A percentile compares a stretch with the other conserved stretches of the same genome.
These are phyloP conservation scores for Megaceryle maxima DNA, from an alignment of 2,113 vertebrate species.

Conservation along the genomic window DNA sequence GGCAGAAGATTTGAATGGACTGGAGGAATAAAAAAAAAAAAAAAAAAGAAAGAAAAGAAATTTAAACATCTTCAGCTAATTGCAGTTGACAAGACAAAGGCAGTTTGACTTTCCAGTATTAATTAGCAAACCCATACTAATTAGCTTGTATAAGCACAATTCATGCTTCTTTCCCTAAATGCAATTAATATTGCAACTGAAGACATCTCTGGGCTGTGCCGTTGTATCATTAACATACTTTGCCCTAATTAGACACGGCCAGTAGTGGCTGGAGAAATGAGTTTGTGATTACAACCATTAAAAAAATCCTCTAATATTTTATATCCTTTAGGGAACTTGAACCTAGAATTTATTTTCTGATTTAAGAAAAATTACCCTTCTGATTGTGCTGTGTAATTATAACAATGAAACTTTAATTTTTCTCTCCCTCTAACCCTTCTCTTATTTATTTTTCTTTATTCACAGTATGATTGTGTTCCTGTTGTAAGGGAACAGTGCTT, in stretches of 20 bases:
- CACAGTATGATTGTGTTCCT: background rate
- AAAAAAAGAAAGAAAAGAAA: background rate
- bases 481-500: background rate
- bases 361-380: slow-evolving; percentile 48
- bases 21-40: background rate
- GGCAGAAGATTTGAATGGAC: background rate
- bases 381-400: slow-evolving; percentile 40
- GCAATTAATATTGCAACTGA: slow-evolving; percentile 70
- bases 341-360: slow-evolving; percentile 51
- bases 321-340: slow-evolving; percentile 49
- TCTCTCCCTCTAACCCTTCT: background rate
- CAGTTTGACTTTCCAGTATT: slow-evolving; percentile 76
- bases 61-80: slow-evolving; percentile 68
- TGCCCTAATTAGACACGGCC: slow-evolving; percentile 69
- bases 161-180: slow-evolving; percentile 71
- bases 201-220: slow-evolving; percentile 49
- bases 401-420: slow-evolving; percentile 27
- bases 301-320: slow-evolving; percentile 55
- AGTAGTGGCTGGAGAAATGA: slow-evolving; percentile 59
- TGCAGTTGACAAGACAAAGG: slow-evolving; percentile 75
- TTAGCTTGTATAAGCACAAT: slow-evolving; percentile 73
- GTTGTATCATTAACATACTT: slow-evolving; percentile 65
- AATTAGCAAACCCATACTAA: slow-evolving; percentile 77
- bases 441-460: slow-evolving; percentile 12
- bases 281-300: slow-evolving; percentile 62